Percentiles rank a stretch among this genome's conserved stretches.
phyloP scores from a whole-genome alignment of 1,140 invertebrate species.

The Monomorium pharaonis region DNA sequence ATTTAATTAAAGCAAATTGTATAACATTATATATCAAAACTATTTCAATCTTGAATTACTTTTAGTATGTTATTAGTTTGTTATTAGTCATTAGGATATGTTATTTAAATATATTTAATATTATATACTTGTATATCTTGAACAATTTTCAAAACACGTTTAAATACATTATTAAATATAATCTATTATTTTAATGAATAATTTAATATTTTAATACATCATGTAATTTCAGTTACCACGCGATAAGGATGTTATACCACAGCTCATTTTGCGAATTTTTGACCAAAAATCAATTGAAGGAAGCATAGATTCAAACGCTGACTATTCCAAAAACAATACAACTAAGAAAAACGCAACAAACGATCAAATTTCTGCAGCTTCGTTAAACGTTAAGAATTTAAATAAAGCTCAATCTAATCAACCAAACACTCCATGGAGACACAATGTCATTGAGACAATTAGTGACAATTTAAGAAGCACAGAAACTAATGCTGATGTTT shows the following conservation, averaged over 20 bases:
- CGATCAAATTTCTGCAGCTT: neutral
- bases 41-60: neutral
- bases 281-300: constrained; percentile 53
- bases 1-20: neutral
- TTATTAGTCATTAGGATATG: neutral
- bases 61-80: neutral
- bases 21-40: neutral
- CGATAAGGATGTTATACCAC: constrained; percentile 76
- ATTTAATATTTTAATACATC: neutral
- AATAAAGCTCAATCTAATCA: neutral
- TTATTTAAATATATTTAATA: neutral
- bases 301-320: neutral
- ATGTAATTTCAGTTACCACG: constrained; percentile 69
- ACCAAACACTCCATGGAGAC: neutral
- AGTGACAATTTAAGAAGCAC: neutral
- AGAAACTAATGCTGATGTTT: neutral
- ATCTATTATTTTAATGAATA: neutral
- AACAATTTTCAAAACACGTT: neutral
- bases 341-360: neutral
- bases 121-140: neutral
- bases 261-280: constrained; percentile 76
- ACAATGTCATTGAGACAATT: neutral
- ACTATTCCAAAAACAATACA: neutral
- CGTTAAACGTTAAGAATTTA: neutral
- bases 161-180: neutral